phyloP scores from a whole-genome alignment of 2,888 invertebrate species.

The Calameuta filiformis region DNA sequence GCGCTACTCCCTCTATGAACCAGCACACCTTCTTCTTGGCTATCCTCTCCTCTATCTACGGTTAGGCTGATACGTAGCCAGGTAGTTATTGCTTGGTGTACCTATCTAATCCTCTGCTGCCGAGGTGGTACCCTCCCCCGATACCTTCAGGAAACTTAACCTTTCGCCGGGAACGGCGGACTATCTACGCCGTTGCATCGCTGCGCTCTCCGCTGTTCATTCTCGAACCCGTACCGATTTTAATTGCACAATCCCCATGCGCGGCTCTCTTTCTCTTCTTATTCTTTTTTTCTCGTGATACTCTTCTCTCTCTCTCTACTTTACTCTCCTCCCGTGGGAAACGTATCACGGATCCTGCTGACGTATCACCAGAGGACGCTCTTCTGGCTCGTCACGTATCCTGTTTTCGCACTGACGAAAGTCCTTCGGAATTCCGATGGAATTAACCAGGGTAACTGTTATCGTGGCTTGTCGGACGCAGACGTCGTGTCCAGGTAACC shows the following conservation, averaged over 20 bases:
- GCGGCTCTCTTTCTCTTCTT: neutral
- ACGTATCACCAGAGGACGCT: neutral
- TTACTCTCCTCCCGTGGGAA: constrained; percentile 29
- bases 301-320: constrained; percentile 1
- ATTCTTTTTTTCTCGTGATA: neutral
- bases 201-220: neutral
- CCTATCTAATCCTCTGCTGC: neutral
- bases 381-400: neutral
- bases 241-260: constrained; percentile 20
- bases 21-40: constrained; percentile 29
- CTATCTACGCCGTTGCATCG: neutral
- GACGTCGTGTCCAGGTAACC: neutral
- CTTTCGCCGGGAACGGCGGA: neutral
- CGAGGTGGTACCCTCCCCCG: neutral
- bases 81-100: neutral
- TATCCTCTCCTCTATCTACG: neutral
- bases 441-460: neutral
- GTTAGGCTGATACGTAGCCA: neutral
- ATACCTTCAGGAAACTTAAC: neutral
- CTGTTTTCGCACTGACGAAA: neutral
- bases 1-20: neutral
- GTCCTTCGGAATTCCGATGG: neutral
- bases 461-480: neutral
- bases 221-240: constrained; percentile 9
- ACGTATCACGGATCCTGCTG: constrained; percentile 29